Evolutionary conservation across 2,888 invertebrate genomes (phyloP), one percentile per base, ranked within the genome.

Genomic region (Nomada ferruginata): DNA sequence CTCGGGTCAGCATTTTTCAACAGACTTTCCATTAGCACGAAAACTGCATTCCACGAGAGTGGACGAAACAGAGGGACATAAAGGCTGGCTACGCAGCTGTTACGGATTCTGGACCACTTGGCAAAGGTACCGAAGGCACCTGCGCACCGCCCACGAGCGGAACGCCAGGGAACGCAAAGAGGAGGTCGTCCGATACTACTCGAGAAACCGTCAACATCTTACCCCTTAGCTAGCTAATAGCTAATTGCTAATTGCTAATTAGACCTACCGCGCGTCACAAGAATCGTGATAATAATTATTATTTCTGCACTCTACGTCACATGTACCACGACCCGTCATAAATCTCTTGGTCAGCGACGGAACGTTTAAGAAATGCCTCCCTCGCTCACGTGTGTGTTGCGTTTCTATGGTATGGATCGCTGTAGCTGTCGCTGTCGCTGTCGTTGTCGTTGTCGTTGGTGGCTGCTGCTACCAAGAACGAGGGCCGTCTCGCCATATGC

Each of bases 401-500:
- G 57, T 57, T 23, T 26, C 26, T 11, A 23, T 59, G 44, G 52
- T 44, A 64, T 69, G 79, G 63, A 72, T 66, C 68, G 81, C 85
- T 87, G 85, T 66, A 65, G 81, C 85, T 87, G 84, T 20, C 20
- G 20, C 1, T 20, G 20, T 87, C 76, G 81, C 85, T 87, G 84
- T 20, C 20, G 20, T 0, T 20, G 20, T 87, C 76, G 82, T 64
- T 65, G 81, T 87, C 85, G 87, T 87, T 77, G 82, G 79, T 60
- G 52, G 80, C 64, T 74, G 80, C 74, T 80, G 78, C 44, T 76
- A 65, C 81, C 79, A 72, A 74, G 84, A 86, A 80, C 85, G 83
- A 86, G 87, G 89, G 87, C 86, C 80, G 91, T 91, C 91, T 91
- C 84, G 82, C 92, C 91, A 90, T 91, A 91, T 91, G 85, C 84